Conservation (phyloP, 2,113 vertebrate genomes). For the Aix galericulata region DNA sequence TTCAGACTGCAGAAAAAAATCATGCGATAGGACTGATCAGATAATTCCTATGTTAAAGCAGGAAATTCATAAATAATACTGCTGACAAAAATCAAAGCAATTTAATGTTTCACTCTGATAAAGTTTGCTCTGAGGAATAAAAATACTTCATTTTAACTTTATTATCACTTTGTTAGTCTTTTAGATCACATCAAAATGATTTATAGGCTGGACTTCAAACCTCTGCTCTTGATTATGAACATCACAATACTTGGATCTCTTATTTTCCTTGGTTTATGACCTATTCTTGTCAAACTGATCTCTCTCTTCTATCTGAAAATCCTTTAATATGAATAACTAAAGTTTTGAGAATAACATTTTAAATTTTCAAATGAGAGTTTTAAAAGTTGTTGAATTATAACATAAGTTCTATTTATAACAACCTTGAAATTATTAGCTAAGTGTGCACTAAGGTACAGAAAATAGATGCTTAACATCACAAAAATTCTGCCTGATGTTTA, state of each 20-base stretch:
- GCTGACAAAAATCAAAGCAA: neutral
- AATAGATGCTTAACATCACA: neutral
- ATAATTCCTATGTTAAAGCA: neutral
- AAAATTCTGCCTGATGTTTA: neutral
- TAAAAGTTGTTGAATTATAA: neutral
- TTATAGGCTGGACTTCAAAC: neutral
- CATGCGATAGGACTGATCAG: neutral
- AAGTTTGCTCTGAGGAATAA: neutral
- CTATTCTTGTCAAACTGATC: neutral
- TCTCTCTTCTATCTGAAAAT: neutral
- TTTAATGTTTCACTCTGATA: neutral
- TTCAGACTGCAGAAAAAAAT: neutral
- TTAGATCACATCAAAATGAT: conserved; percentile 16
- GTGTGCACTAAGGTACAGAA: neutral
- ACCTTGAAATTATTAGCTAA: neutral
- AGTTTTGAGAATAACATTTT: neutral
- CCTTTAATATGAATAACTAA: neutral
- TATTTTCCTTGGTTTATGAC: neutral
- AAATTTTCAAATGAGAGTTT: neutral
- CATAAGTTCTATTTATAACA: too few species aligned
- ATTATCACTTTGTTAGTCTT: neutral
- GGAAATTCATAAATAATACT: neutral
- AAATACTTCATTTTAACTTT: neutral
- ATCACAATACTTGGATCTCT: neutral
- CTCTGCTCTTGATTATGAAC: neutral